These are phyloP conservation scores for Empis livida DNA, from an alignment of 2,888 invertebrate genomes.

Conservation along the genomic window DNA sequence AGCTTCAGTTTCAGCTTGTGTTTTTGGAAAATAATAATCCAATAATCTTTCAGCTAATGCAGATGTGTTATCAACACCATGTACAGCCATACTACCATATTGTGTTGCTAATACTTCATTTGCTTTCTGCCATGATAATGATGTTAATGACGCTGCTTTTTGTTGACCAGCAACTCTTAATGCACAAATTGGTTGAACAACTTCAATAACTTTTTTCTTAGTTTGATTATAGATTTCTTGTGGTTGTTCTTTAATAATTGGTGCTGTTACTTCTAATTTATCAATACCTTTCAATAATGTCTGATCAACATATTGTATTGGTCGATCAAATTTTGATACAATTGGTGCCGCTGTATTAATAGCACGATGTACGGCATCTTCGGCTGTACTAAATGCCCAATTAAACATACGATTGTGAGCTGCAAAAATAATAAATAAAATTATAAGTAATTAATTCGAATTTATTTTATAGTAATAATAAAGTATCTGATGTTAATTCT, in stretches of 20 bases:
- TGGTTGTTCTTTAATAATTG: constrained; percentile 53
- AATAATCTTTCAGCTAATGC: constrained; percentile 55
- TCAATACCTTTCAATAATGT: constrained; percentile 52
- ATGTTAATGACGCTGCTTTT: constrained; percentile 50
- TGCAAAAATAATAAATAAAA: constrained; percentile 18
- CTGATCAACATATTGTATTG: constrained; percentile 48
- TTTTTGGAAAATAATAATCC: constrained; percentile 58
- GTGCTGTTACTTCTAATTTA: constrained; percentile 50
- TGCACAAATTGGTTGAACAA: constrained; percentile 42
- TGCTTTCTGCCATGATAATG: constrained; percentile 57
- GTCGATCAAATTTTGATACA: constrained; percentile 41
- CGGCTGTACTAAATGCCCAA: constrained; percentile 56
- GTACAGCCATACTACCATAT: constrained; percentile 53
- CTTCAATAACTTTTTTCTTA: constrained; percentile 44
- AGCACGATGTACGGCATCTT: constrained; percentile 47
- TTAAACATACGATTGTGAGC: constrained; percentile 51
- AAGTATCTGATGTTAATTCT: too few relatives aligned
- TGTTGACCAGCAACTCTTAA: constrained; percentile 35
- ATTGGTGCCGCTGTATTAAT: constrained; percentile 45
- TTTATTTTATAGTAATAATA: too few relatives aligned
- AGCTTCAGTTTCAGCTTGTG: constrained; percentile 41
- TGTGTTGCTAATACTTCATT: constrained; percentile 56
- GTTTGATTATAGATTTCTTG: constrained; percentile 43
- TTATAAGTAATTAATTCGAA: too few relatives aligned
- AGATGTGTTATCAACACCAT: constrained; percentile 54